These are phyloP conservation scores for Notothenia rossii DNA, from an alignment of 2,113 vertebrate species.

Conservation along the genomic window DNA sequence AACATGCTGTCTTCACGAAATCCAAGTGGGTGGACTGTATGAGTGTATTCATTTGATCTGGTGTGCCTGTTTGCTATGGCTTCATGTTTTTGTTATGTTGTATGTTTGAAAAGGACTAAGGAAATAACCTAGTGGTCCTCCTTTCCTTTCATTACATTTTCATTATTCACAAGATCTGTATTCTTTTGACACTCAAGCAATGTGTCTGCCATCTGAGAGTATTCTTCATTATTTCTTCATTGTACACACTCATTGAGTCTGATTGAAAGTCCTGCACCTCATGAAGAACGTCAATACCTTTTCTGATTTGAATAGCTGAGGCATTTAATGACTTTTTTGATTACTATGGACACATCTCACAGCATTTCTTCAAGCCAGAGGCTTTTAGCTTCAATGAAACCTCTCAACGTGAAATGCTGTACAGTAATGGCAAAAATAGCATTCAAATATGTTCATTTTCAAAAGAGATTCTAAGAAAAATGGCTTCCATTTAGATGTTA, in stretches of 20 bases:
- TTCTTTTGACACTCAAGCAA: not conserved
- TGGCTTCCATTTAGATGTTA: not conserved
- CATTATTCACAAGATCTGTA: not conserved
- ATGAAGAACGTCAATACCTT: slow-evolving; percentile 6
- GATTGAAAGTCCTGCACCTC: slow-evolving; percentile 3
- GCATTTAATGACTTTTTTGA: slow-evolving; percentile 7
- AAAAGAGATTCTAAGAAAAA: not conserved
- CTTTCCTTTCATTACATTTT: slow-evolving; percentile 7
- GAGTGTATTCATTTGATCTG: not conserved
- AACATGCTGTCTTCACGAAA: no score
- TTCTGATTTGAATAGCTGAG: slow-evolving; percentile 15
- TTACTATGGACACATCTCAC: not conserved
- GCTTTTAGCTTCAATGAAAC: slow-evolving; percentile 8
- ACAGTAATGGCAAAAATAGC: slow-evolving; percentile 10
- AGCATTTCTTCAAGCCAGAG: slow-evolving; percentile 12
- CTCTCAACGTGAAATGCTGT: not conserved
- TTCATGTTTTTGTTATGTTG: not conserved
- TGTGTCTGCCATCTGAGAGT: not conserved
- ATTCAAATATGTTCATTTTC: slow-evolving; percentile 12
- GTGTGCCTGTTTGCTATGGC: not conserved
- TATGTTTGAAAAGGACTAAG: not conserved
- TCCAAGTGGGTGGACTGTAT: not conserved
- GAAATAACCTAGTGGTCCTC: not conserved
- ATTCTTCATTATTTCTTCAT: slow-evolving; percentile 13
- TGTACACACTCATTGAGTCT: not conserved